These are phyloP conservation scores for Leptodactylus fuscus DNA, from an alignment of 2,113 vertebrate species.

Conservation along the genomic window DNA sequence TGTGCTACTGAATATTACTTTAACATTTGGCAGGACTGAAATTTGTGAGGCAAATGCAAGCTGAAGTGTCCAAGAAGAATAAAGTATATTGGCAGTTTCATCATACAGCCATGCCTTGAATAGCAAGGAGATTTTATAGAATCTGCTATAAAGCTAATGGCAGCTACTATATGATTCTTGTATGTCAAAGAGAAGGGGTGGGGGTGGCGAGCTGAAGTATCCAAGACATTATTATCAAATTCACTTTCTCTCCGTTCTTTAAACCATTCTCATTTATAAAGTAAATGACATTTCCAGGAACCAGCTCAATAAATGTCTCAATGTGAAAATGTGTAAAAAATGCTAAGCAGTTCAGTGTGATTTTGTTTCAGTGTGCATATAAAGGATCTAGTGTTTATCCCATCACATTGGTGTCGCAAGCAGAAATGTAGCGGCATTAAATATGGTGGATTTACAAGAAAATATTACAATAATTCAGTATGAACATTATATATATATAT, in stretches of 20 bases:
- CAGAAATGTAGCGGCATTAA: neutral
- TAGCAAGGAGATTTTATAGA: constrained; percentile 15
- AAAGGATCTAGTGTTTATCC: neutral
- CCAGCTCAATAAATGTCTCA: constrained; percentile 26
- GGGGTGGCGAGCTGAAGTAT: neutral
- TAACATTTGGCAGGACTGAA: constrained; percentile 19
- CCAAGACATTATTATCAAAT: constrained; percentile 35
- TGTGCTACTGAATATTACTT: constrained; percentile 56
- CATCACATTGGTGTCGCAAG: neutral
- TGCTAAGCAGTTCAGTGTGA: neutral
- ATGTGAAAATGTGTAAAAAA: constrained; percentile 20
- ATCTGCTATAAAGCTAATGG: constrained; percentile 25
- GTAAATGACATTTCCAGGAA: constrained; percentile 32
- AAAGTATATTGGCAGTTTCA: constrained; percentile 41
- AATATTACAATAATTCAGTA: neutral
- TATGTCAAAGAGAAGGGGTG: neutral
- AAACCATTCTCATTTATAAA: constrained; percentile 32
- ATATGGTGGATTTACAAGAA: neutral
- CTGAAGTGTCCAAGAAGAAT: constrained; percentile 20
- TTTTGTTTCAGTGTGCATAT: neutral
- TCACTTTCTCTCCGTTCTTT: constrained; percentile 8
- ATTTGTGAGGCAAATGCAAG: constrained; percentile 15
- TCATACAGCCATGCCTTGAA: constrained; percentile 29
- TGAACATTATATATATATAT: no score
- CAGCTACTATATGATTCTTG: constrained; percentile 21